phyloP scores from a whole-genome alignment of 2,113 vertebrate genomes.

The Mirza zaza region DNA sequence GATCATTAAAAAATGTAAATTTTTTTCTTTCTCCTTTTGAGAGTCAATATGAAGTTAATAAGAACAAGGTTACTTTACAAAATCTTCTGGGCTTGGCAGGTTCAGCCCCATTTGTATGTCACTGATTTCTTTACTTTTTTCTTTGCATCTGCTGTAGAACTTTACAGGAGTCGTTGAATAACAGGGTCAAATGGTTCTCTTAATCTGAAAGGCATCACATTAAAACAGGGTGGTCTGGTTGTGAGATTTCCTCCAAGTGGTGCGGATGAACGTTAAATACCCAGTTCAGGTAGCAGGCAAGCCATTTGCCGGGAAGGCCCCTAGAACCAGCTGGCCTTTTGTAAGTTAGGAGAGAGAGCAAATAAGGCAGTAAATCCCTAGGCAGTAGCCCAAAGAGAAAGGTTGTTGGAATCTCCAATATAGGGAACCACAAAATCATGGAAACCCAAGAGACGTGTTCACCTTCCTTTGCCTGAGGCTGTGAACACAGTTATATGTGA shows the following conservation, averaged over 20 bases:
- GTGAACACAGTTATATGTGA: not conserved
- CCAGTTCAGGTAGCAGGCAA: not conserved
- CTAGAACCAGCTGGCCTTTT: not conserved
- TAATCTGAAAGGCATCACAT: not conserved
- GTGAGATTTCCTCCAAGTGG: not conserved
- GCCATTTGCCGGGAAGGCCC: not conserved
- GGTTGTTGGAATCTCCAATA: not conserved
- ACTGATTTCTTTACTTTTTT: not conserved
- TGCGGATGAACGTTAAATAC: not conserved
- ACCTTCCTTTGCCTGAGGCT: not conserved
- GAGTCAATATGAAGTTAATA: slow-evolving; percentile 33
- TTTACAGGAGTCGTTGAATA: not conserved
- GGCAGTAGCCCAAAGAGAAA: not conserved
- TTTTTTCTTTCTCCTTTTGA: not conserved
- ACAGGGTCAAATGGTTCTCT: not conserved
- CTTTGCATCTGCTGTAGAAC: not conserved
- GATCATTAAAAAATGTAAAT: not conserved
- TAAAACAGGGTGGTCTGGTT: not conserved
- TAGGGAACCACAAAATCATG: not conserved
- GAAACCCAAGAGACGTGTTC: not conserved
- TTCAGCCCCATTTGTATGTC: not conserved
- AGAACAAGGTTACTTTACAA: slow-evolving; percentile 33
- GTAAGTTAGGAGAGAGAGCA: not conserved
- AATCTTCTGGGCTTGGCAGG: slow-evolving; percentile 1
- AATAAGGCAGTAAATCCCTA: not conserved